Percentiles rank a stretch among this genome's conserved stretches.
These are phyloP conservation scores for Echinometra lucunter DNA, from an alignment of 53 echinoderm and acorn worm species.

Conservation along the genomic window DNA sequence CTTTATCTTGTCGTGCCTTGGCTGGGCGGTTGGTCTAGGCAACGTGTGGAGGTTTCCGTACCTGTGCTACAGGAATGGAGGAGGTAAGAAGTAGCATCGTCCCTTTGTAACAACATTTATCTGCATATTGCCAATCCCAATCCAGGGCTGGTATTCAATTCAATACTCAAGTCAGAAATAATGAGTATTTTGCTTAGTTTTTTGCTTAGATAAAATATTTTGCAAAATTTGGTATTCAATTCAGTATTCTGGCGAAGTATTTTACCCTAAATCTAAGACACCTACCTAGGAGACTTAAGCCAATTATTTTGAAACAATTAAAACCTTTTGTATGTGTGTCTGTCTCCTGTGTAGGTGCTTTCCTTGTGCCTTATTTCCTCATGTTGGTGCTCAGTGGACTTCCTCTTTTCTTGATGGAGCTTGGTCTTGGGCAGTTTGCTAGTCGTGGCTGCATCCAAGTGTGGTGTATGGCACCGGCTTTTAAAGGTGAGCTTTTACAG, in stretches of 20 bases:
- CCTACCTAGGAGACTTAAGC: no score
- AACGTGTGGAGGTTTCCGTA: slow-evolving; percentile 60
- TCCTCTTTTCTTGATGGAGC: slow-evolving; percentile 77
- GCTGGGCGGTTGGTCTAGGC: slow-evolving; percentile 54
- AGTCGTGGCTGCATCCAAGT: slow-evolving; percentile 73
- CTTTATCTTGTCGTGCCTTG: slow-evolving; percentile 55
- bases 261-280: no score
- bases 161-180: no score
- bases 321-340: neutral
- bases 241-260: no score
- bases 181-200: no score
- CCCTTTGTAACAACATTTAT: no score
- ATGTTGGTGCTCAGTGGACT: slow-evolving; percentile 70
- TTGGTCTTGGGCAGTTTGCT: slow-evolving; percentile 83
- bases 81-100: slow-evolving; percentile 45
- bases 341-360: slow-evolving; percentile 43
- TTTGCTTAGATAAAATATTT: no score
- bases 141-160: no score
- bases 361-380: slow-evolving; percentile 51
- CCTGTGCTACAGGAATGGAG: slow-evolving; percentile 58
- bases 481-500: slow-evolving; percentile 68
- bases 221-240: no score
- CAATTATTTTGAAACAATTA: no score
- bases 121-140: neutral
- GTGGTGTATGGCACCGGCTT: slow-evolving; percentile 79